These are phyloP conservation scores for Hesperophylax magnus DNA, from an alignment of 1,140 invertebrate species.

Conservation along the genomic window DNA sequence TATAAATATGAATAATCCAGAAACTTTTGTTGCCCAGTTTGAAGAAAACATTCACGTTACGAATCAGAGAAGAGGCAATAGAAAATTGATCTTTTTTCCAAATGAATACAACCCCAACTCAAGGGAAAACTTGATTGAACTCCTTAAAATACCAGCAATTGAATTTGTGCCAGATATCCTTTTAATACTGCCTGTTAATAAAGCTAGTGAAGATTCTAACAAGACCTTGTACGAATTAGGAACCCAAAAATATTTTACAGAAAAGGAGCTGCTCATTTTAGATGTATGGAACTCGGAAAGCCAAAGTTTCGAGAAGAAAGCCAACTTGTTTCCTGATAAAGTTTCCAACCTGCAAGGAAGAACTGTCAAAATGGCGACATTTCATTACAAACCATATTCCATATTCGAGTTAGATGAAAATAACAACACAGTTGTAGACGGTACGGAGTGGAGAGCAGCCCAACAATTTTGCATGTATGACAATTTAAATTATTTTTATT, in stretches of 20 bases:
- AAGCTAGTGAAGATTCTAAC: slow-evolving; percentile 13
- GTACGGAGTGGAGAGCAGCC: slow-evolving; percentile 64
- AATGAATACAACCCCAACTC: background rate
- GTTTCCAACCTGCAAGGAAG: slow-evolving; percentile 55
- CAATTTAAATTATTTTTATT: background rate
- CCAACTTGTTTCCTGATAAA: slow-evolving; percentile 59
- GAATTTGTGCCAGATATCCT: slow-evolving; percentile 50
- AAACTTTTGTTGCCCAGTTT: slow-evolving; percentile 37
- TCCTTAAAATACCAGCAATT: slow-evolving; percentile 23
- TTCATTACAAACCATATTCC: slow-evolving; percentile 59
- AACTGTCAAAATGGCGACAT: slow-evolving; percentile 54
- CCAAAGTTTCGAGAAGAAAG: slow-evolving; percentile 35
- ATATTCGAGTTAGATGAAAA: slow-evolving; percentile 54
- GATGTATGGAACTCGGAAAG: slow-evolving; percentile 41
- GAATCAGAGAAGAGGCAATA: slow-evolving; percentile 51
- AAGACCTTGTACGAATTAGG: slow-evolving; percentile 40
- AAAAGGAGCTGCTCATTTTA: slow-evolving; percentile 34
- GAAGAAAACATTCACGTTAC: slow-evolving; percentile 55
- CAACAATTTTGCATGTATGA: slow-evolving; percentile 60
- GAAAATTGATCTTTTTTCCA: slow-evolving; percentile 54
- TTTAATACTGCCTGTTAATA: slow-evolving; percentile 44
- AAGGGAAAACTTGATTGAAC: slow-evolving; percentile 36
- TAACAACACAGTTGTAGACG: slow-evolving; percentile 58
- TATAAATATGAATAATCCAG: slow-evolving; percentile 29
- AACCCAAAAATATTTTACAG: slow-evolving; percentile 49